Percentiles rank a stretch among this genome's conserved stretches.
phyloP scores from a whole-genome alignment of 2,113 vertebrate genomes.

The Edolisoma coerulescens region DNA sequence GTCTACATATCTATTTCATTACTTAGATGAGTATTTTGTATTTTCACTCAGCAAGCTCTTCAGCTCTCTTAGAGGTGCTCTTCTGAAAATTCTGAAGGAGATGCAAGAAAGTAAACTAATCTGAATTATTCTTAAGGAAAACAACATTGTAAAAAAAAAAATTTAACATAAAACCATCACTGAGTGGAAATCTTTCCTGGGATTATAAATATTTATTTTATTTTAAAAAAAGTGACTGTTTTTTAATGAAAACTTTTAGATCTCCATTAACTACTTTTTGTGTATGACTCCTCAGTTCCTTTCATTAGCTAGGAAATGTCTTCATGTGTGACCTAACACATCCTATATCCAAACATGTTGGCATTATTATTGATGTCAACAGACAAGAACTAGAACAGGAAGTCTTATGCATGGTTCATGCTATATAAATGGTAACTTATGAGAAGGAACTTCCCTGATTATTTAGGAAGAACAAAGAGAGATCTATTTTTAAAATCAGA shows the following conservation, averaged over 20 bases:
- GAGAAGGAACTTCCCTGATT: constrained; percentile 24
- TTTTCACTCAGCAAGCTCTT: constrained; percentile 3
- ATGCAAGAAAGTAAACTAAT: not conserved
- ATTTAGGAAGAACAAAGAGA: constrained; percentile 26
- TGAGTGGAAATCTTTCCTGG: not conserved
- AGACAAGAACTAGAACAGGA: constrained; percentile 15
- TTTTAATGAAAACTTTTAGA: not conserved
- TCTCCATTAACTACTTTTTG: not conserved
- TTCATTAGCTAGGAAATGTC: not conserved
- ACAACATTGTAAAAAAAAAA: not conserved
- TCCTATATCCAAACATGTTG: not conserved
- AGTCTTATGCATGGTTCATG: constrained; percentile 1
- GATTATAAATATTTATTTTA: not conserved
- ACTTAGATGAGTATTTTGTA: not conserved
- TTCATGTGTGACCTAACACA: not conserved
- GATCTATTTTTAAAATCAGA: constrained; percentile 35
- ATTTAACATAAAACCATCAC: not conserved
- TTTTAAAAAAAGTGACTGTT: not conserved
- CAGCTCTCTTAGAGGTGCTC: not conserved
- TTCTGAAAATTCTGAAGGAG: not conserved
- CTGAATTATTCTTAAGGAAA: not conserved
- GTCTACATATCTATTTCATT: not conserved
- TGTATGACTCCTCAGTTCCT: not conserved
- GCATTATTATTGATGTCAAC: not conserved
- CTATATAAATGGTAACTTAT: constrained; percentile 3